These are phyloP conservation scores for Pheosia tremula DNA, from an alignment of 2,888 invertebrate genomes.

Conservation along the genomic window DNA sequence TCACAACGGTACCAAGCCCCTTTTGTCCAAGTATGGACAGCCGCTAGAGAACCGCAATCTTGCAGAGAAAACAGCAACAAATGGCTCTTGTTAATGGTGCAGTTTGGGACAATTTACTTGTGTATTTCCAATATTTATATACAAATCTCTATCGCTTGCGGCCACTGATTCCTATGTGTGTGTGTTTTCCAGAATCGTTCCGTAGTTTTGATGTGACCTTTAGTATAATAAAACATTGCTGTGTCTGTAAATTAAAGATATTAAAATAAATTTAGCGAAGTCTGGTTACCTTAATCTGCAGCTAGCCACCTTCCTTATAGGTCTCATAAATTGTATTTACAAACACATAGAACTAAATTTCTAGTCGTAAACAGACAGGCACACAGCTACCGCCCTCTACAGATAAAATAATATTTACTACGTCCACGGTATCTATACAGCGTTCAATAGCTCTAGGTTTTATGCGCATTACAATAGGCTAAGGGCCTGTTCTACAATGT, in stretches of 20 bases:
- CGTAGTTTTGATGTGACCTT: too few species aligned
- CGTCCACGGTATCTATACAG: too few species aligned
- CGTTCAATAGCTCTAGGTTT: too few species aligned
- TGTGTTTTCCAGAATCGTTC: too few species aligned
- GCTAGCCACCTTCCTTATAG: neutral
- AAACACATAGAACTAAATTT: neutral
- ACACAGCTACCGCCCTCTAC: too few species aligned
- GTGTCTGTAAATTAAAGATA: too few species aligned
- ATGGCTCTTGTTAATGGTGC: neutral
- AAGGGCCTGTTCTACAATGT: too few species aligned
- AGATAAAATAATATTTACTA: too few species aligned
- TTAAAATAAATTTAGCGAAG: too few species aligned
- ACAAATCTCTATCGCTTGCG: neutral
- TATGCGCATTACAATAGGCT: too few species aligned
- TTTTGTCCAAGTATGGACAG: slow-evolving; percentile 52
- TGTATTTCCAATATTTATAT: neutral
- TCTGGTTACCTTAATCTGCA: neutral
- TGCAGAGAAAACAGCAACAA: neutral
- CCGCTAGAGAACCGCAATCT: neutral
- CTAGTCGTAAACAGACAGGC: neutral
- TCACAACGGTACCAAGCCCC: slow-evolving; percentile 52
- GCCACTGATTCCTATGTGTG: too few species aligned
- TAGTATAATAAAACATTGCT: too few species aligned
- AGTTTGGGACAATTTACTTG: neutral
- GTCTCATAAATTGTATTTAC: neutral